phyloP scores from a whole-genome alignment of 2,797 vertebrate species.

The Champsocephalus esox region DNA sequence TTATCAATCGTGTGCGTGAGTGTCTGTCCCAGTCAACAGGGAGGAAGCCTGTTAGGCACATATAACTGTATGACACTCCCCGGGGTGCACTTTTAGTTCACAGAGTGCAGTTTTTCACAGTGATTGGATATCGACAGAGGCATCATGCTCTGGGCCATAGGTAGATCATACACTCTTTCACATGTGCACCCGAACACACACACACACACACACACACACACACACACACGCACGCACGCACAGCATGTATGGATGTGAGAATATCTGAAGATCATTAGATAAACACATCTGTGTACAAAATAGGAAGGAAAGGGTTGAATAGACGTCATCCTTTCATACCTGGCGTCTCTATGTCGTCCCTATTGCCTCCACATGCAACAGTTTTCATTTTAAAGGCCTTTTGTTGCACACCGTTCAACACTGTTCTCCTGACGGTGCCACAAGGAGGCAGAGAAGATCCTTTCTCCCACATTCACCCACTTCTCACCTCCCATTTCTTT shows the following conservation, averaged over 20 bases:
- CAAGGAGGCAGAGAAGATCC: conserved; percentile 37
- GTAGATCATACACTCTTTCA: conserved; percentile 38
- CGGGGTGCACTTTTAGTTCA: conserved; percentile 57
- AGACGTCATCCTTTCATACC: not conserved
- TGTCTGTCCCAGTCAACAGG: conserved; percentile 15
- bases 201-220: conserved; percentile 3
- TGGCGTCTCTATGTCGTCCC: not conserved
- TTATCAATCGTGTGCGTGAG: conserved; percentile 1
- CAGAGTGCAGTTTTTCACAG: conserved; percentile 64
- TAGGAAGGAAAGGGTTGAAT: not conserved
- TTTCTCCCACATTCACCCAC: conserved; percentile 24
- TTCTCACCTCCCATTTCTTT: conserved; percentile 39
- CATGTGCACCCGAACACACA: not conserved
- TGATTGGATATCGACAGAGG: conserved; percentile 74
- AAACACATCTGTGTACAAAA: not conserved
- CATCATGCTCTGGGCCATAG: conserved; percentile 63
- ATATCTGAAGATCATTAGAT: conserved; percentile 27
- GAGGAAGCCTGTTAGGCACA: conserved; percentile 58
- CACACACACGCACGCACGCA: not conserved
- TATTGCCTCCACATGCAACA: conserved; percentile 29
- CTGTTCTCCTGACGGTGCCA: conserved; percentile 39
- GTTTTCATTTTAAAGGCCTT: conserved; percentile 33
- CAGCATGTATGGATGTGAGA: conserved; percentile 1
- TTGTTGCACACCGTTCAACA: conserved; percentile 37
- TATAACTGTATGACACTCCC: conserved; percentile 64